Conservation (phyloP, 2,113 vertebrate species). For the Lamprologus callipterus region DNA sequence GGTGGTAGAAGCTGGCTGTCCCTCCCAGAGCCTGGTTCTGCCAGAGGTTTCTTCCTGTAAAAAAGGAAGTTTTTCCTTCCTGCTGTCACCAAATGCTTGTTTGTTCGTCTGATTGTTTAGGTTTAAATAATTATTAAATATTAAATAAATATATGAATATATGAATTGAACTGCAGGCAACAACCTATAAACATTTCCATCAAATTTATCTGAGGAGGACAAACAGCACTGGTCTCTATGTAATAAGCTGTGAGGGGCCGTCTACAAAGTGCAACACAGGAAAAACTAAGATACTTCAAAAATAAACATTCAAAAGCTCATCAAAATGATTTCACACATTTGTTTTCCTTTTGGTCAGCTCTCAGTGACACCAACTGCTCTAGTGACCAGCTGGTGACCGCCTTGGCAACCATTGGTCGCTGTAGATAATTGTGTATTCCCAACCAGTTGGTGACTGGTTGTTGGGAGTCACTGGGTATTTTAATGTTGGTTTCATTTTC, state of each 20-base stretch:
- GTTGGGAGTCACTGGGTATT: neutral
- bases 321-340: neutral
- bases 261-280: accelerated
- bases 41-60: neutral
- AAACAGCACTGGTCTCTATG: neutral
- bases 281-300: neutral
- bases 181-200: neutral
- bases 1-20: neutral
- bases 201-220: neutral
- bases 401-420: accelerated
- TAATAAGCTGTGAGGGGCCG: accelerated
- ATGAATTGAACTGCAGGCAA: neutral
- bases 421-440: neutral
- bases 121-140: neutral
- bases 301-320: neutral
- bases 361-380: neutral
- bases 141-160: neutral
- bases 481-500: neutral
- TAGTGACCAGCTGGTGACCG: neutral
- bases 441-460: neutral
- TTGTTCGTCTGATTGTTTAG: neutral
- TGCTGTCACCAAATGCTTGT: neutral
- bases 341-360: neutral
- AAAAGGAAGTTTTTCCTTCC: neutral
- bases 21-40: neutral